These are phyloP conservation scores for Laticauda laticaudata DNA, from an alignment of 2,113 vertebrate species.

Conservation along the genomic window DNA sequence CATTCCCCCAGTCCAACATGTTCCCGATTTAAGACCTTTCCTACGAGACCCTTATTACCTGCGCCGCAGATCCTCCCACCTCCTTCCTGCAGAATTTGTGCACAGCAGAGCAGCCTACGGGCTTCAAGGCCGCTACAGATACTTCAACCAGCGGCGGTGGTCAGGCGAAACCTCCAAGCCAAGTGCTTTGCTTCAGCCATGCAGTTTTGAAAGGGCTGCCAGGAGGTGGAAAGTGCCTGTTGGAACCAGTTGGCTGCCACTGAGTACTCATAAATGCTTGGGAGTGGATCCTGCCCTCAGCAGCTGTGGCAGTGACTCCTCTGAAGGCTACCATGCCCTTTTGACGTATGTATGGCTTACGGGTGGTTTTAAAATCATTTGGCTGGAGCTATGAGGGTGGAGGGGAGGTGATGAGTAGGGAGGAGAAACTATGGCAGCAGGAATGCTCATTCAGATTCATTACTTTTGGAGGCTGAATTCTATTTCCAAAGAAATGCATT, in stretches of 20 bases:
- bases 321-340: slow-evolving; percentile 76
- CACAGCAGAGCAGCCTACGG: slow-evolving; percentile 53
- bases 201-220: slow-evolving; percentile 30
- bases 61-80: slow-evolving; percentile 73
- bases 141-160: slow-evolving; percentile 68
- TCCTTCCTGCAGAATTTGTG: slow-evolving; percentile 64
- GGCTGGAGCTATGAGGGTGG: neutral
- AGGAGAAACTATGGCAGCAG: neutral
- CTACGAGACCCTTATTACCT: slow-evolving; percentile 73
- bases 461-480: neutral
- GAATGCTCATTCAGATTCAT: rapidly evolving
- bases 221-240: neutral
- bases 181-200: slow-evolving; percentile 50
- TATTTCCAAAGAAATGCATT: neutral
- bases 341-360: slow-evolving; percentile 80
- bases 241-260: slow-evolving; percentile 41
- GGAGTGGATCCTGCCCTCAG: neutral
- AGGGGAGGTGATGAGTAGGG: neutral
- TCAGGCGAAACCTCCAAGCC: slow-evolving; percentile 52
- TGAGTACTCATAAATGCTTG: slow-evolving; percentile 21
- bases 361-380: neutral
- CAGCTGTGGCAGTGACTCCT: slow-evolving; percentile 15
- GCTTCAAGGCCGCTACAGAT: slow-evolving; percentile 72
- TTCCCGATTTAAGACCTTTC: slow-evolving; percentile 39
- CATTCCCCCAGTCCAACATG: slow-evolving; percentile 14